phyloP scores from a whole-genome alignment of 2,797 vertebrate genomes.

The Mus spretus region DNA sequence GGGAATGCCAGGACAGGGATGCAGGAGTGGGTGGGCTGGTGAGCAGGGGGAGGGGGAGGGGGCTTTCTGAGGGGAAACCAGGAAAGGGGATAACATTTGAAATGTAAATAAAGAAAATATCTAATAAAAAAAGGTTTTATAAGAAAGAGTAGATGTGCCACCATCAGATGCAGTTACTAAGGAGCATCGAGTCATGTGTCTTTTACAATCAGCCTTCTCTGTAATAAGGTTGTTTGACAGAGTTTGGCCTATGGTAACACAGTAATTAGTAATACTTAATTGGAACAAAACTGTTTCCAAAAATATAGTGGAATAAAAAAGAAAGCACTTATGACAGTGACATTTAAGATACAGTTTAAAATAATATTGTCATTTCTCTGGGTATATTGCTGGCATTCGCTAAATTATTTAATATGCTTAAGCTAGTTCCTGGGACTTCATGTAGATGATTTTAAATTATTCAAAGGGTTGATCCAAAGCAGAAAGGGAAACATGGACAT shows the following conservation, averaged over 20 bases:
- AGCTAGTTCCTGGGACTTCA: slow-evolving; percentile 20
- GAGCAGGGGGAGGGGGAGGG: too few species aligned
- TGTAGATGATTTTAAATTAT: slow-evolving; percentile 45
- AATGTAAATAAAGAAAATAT: too few species aligned
- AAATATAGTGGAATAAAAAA: slow-evolving; percentile 41
- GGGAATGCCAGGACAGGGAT: too few species aligned
- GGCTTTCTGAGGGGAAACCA: too few species aligned
- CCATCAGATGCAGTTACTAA: background rate
- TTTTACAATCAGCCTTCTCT: slow-evolving; percentile 24
- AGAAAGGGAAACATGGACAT: background rate
- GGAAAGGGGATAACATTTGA: too few species aligned
- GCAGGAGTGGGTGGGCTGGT: too few species aligned
- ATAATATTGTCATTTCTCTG: slow-evolving; percentile 58
- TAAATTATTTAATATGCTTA: slow-evolving; percentile 66
- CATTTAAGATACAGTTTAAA: slow-evolving; percentile 63
- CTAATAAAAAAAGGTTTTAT: background rate
- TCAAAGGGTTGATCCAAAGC: slow-evolving; percentile 36
- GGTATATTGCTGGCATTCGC: background rate
- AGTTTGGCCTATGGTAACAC: background rate
- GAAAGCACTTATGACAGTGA: background rate
- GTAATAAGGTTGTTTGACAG: background rate
- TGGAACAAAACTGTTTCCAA: background rate
- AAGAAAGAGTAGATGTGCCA: background rate
- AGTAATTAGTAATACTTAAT: slow-evolving; percentile 5
- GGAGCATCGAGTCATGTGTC: background rate